phyloP scores from a whole-genome alignment of 1,140 invertebrate genomes.

The Listronotus bonariensis region DNA sequence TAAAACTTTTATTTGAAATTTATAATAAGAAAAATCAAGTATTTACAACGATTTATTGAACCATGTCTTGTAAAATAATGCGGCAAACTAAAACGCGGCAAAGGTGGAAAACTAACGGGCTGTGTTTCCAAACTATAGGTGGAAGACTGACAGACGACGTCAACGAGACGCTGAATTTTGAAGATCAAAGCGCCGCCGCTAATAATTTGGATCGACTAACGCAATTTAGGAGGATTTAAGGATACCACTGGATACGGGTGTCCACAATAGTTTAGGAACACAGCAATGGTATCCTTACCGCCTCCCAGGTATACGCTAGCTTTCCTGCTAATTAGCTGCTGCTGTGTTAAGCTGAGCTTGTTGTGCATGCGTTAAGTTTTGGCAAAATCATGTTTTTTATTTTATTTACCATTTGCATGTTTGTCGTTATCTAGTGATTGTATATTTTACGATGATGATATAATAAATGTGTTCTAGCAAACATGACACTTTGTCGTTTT shows the following conservation, averaged over 20 bases:
- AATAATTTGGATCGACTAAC: slow-evolving; percentile 31
- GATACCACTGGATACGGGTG: slow-evolving; percentile 50
- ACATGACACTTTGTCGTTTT: too few species aligned
- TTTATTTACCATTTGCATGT: too few species aligned
- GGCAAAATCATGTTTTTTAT: too few species aligned
- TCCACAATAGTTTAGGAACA: slow-evolving; percentile 68
- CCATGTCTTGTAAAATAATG: too few species aligned
- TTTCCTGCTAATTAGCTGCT: slow-evolving; percentile 37
- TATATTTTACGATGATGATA: too few species aligned
- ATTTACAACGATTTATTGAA: too few species aligned
- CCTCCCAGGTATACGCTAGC: slow-evolving; percentile 61
- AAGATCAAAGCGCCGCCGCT: slow-evolving; percentile 24
- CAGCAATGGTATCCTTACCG: slow-evolving; percentile 69
- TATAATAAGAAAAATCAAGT: not conserved
- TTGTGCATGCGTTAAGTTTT: not conserved
- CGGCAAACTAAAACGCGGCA: slow-evolving; percentile 1
- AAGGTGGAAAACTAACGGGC: slow-evolving; percentile 48
- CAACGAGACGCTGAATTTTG: slow-evolving; percentile 34
- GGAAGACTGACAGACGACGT: slow-evolving; percentile 50
- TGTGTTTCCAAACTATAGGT: slow-evolving; percentile 59
- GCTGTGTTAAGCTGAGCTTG: not conserved
- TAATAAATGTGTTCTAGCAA: too few species aligned
- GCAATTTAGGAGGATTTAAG: slow-evolving; percentile 42
- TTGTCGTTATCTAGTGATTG: too few species aligned
- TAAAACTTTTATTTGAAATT: too few species aligned